Percentiles rank a stretch among this genome's conserved stretches.
Conservation (phyloP, 2,888 invertebrate genomes). For the Macaria liturata region DNA sequence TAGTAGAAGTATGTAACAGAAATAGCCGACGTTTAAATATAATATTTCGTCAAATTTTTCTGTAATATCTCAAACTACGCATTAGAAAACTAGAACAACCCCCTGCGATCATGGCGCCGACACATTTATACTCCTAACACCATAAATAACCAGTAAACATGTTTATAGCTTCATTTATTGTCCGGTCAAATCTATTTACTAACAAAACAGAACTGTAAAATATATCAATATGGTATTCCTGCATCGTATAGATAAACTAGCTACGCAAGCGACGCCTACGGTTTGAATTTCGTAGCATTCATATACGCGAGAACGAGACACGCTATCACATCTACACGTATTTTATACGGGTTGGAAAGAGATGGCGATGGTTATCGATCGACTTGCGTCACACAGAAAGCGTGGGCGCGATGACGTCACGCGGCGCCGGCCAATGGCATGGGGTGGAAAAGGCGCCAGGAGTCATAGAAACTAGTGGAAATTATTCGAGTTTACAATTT, state of each 20-base stretch:
- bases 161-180: slow-evolving; percentile 28
- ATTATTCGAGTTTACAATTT: slow-evolving; percentile 31
- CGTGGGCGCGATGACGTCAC: slow-evolving; percentile 82
- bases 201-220: slow-evolving; percentile 62
- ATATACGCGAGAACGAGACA: slow-evolving; percentile 61
- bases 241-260: slow-evolving; percentile 45
- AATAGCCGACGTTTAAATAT: too few species aligned
- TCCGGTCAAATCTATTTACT: slow-evolving; percentile 55
- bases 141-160: slow-evolving; percentile 25
- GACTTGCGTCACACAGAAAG: slow-evolving; percentile 77
- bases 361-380: slow-evolving; percentile 67
- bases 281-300: slow-evolving; percentile 69
- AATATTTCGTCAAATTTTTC: too few species aligned
- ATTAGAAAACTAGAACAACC: too few species aligned
- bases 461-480: slow-evolving; percentile 54
- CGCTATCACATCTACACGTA: slow-evolving; percentile 13
- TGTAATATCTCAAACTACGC: too few species aligned
- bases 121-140: slow-evolving; percentile 13
- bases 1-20: too few species aligned
- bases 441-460: slow-evolving; percentile 70
- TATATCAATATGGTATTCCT: slow-evolving; percentile 50
- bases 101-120: not conserved
- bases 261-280: slow-evolving; percentile 78
- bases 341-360: slow-evolving; percentile 38
- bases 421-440: slow-evolving; percentile 61